phyloP scores from a whole-genome alignment of 2,113 vertebrate genomes.

The Oophaga pumilio region DNA sequence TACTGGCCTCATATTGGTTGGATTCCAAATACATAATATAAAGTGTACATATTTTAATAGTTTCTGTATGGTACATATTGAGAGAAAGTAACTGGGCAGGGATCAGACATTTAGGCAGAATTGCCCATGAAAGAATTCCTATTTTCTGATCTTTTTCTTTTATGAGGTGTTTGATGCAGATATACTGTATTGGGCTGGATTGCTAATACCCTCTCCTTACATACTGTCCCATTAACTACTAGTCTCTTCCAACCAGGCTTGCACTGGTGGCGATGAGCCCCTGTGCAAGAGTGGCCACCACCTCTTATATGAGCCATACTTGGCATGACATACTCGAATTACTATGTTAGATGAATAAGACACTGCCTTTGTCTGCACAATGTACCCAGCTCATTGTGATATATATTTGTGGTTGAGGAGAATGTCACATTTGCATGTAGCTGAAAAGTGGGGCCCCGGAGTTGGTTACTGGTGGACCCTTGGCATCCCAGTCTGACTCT shows the following conservation, averaged over 20 bases:
- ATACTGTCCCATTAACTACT: not conserved
- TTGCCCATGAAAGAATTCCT: not conserved
- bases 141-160: not conserved
- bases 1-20: constrained; percentile 12
- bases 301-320: too few relatives aligned
- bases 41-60: constrained; percentile 1
- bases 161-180: not conserved
- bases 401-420: too few relatives aligned
- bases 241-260: not conserved
- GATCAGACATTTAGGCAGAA: not conserved
- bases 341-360: too few relatives aligned
- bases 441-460: too few relatives aligned
- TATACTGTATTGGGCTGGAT: not conserved
- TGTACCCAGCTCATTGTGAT: too few relatives aligned
- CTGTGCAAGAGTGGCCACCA: too few relatives aligned
- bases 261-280: too few relatives aligned
- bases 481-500: too few relatives aligned
- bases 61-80: not conserved
- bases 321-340: too few relatives aligned
- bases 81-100: not conserved
- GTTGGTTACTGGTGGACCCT: too few relatives aligned
- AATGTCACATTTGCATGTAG: too few relatives aligned
- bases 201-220: not conserved
- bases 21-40: not conserved
- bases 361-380: too few relatives aligned